phyloP scores from a whole-genome alignment of 2,797 vertebrate species.

The Lepus townsendii region DNA sequence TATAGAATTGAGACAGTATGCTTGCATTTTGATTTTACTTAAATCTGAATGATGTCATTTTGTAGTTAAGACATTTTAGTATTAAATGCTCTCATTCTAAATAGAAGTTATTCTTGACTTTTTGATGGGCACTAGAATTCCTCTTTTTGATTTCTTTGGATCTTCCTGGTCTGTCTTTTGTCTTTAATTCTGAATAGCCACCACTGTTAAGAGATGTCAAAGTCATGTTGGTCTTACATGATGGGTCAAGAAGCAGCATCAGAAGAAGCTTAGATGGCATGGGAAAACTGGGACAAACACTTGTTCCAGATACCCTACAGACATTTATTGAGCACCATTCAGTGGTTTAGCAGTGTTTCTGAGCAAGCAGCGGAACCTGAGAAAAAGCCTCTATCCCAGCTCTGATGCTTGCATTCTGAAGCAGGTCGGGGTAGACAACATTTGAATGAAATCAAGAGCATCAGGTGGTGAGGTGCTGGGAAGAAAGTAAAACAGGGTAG shows the following conservation, averaged over 20 bases:
- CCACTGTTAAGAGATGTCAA: not conserved
- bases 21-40: slow-evolving; percentile 19
- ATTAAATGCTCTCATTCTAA: slow-evolving; percentile 44
- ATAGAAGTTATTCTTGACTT: slow-evolving; percentile 56
- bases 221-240: slow-evolving; percentile 22
- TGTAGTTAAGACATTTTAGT: slow-evolving; percentile 60
- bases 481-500: not conserved
- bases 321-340: not conserved
- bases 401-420: not conserved
- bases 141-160: slow-evolving; percentile 19
- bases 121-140: slow-evolving; percentile 15
- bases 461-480: not conserved
- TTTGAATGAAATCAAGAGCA: not conserved
- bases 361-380: not conserved
- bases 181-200: slow-evolving; percentile 64
- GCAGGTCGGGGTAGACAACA: not conserved
- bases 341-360: not conserved
- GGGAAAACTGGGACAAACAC: slow-evolving; percentile 20
- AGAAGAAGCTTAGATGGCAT: slow-evolving; percentile 24
- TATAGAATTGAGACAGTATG: slow-evolving; percentile 18
- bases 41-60: slow-evolving; percentile 36
- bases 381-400: not conserved
- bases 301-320: not conserved
- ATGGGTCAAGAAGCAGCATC: slow-evolving; percentile 18
- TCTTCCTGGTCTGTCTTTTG: not conserved